Evolutionary conservation across 2,888 invertebrate species (phyloP), one percentile per base, ranked within the genome.

Genomic region (Caenorhabditis sp.): DNA sequence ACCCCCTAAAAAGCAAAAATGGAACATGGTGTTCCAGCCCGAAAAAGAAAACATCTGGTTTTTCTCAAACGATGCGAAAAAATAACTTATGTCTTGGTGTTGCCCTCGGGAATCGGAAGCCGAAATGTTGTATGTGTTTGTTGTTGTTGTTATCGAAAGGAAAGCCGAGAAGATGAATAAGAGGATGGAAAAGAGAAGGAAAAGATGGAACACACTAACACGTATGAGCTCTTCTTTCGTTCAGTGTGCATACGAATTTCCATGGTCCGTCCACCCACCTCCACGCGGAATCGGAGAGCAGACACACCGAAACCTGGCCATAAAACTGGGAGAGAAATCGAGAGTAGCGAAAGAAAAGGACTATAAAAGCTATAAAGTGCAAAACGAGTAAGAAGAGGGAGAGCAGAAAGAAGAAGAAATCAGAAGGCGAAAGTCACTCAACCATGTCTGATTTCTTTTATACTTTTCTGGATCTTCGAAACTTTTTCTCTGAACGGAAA

Each of bases 381-480:
- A 77, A 77, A 77, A 59, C 68, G 77, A 69, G 77, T 63, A 51
- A 59, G 31, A 35, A n/a, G 41, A 14, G 28, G 12, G 44, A 51
- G 41, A 24, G 49, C 28, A 59, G 24, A 41, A 22, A 35, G 12
- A 51, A 28, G 16, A 24, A 38, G 38, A 47, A 73, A 75, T 51
- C 61, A 68, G 59, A 59, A 76, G 68, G 44, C 38, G 19, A 68
- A 66, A 58, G 49, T 56, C 81, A 76, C 59, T 76, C 75, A 56
- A 72, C 70, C 81, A 75, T 63, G 47, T 31, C 70, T 82, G 76
- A 82, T 82, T 72, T 72, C 81, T 75, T 81, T 75, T 80, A 75
- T 75, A 61, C 69, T 68, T 66, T 64, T n/a, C 22, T 31, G 51
- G 14, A 54, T n/a, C 24, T 54, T 24, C 22, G 49, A 49, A 22